These are phyloP conservation scores for Drosophila mojavensis DNA, from an alignment of 1,140 invertebrate genomes.

Conservation along the genomic window DNA sequence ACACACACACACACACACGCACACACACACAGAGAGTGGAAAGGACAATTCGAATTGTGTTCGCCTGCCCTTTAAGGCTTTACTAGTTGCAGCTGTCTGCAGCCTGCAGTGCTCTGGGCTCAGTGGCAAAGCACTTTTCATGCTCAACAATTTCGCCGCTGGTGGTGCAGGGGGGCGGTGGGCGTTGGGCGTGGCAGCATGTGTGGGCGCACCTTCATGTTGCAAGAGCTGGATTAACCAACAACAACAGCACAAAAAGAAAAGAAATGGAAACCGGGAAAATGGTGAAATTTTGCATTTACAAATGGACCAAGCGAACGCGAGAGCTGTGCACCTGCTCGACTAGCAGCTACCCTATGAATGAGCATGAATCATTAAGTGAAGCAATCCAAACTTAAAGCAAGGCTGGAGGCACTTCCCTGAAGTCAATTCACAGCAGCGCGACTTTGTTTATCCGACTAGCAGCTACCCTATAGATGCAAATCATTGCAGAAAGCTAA, in stretches of 20 bases:
- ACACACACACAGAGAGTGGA: conserved; percentile 6
- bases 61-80: conserved; percentile 23
- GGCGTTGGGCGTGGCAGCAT: not conserved
- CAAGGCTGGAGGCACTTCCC: too few relatives aligned
- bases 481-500: too few relatives aligned
- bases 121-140: conserved; percentile 44
- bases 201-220: not conserved
- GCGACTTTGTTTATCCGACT: too few relatives aligned
- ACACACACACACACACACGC: conserved; percentile 20
- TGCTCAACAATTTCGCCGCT: not conserved
- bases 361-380: too few relatives aligned
- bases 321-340: not conserved
- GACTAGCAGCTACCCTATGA: not conserved
- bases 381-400: too few relatives aligned
- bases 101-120: conserved; percentile 9
- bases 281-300: too few relatives aligned
- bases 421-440: too few relatives aligned
- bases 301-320: too few relatives aligned
- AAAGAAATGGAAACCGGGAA: too few relatives aligned
- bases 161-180: not conserved
- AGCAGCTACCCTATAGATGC: too few relatives aligned
- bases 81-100: not conserved
- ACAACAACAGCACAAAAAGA: too few relatives aligned
- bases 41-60: conserved; percentile 18
- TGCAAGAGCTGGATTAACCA: not conserved